These are phyloP conservation scores for Trialeurodes vaporariorum DNA, from an alignment of 1,140 invertebrate species.

Conservation along the genomic window DNA sequence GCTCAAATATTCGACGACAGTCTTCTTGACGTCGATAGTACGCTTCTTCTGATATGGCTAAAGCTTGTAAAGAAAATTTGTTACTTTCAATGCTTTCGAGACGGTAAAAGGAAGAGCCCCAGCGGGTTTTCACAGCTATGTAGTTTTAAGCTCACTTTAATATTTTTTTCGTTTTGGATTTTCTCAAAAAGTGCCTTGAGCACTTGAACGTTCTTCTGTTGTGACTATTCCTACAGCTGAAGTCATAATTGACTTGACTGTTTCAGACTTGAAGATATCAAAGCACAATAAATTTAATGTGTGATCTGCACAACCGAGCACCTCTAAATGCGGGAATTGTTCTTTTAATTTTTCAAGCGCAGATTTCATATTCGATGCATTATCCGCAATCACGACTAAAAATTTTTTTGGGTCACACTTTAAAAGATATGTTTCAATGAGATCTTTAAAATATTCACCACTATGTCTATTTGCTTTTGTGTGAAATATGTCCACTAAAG, in stretches of 20 bases:
- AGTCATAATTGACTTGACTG: not conserved
- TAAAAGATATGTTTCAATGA: not conserved
- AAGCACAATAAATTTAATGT: constrained; percentile 2
- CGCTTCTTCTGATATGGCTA: not conserved
- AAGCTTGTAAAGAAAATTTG: not conserved
- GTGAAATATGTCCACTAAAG: not conserved
- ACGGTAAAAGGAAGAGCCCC: not conserved
- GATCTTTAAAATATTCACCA: constrained; percentile 4
- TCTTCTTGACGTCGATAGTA: not conserved
- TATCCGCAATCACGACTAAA: constrained; percentile 1
- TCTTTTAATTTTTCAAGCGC: constrained; percentile 2
- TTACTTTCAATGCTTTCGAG: constrained; percentile 3
- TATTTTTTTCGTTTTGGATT: not conserved
- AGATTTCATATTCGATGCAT: constrained; percentile 3
- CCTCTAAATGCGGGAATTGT: constrained; percentile 2
- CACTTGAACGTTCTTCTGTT: not conserved
- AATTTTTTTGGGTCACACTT: constrained; percentile 3
- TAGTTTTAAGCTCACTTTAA: too few relatives aligned
- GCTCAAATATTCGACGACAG: too few relatives aligned
- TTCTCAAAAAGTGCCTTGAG: not conserved
- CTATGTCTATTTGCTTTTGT: constrained; percentile 3
- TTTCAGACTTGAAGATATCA: not conserved
- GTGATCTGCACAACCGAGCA: constrained; percentile 2
- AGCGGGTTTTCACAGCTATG: constrained; percentile 4
- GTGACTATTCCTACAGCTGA: not conserved